Percentiles rank a stretch among this genome's conserved stretches.
Evolutionary conservation across 1,140 invertebrate genomes (phyloP).

Genomic region (Periplaneta americana): DNA sequence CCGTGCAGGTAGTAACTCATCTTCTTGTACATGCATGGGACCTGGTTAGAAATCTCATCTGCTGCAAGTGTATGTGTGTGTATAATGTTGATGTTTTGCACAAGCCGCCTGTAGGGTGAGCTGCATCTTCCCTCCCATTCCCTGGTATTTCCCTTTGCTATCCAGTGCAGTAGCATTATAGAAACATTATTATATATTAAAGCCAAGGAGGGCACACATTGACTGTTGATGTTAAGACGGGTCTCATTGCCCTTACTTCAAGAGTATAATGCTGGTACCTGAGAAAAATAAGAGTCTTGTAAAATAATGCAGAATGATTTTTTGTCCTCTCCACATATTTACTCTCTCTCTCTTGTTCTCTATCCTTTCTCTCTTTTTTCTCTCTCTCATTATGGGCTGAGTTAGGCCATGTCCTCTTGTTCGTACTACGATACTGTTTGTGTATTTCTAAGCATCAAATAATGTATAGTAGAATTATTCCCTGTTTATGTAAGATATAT

Average conservation of each 20-base stretch:
- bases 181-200: neutral
- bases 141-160: neutral
- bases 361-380: neutral
- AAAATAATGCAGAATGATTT: neutral
- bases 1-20: neutral
- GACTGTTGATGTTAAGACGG: neutral
- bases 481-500: neutral
- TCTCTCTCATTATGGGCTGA: neutral
- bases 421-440: neutral
- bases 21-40: neutral
- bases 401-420: neutral
- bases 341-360: neutral
- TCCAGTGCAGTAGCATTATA: neutral
- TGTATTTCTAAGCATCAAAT: neutral
- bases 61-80: neutral
- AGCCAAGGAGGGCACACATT: neutral
- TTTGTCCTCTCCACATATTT: neutral
- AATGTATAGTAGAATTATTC: neutral
- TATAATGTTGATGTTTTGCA: neutral
- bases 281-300: neutral
- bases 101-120: neutral
- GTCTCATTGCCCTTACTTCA: neutral
- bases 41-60: neutral
- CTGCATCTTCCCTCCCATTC: neutral
- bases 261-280: neutral